Evolutionary conservation across 2,113 vertebrate species (phyloP), one percentile per base, ranked within the genome.

Genomic region (Sterna hirundo): DNA sequence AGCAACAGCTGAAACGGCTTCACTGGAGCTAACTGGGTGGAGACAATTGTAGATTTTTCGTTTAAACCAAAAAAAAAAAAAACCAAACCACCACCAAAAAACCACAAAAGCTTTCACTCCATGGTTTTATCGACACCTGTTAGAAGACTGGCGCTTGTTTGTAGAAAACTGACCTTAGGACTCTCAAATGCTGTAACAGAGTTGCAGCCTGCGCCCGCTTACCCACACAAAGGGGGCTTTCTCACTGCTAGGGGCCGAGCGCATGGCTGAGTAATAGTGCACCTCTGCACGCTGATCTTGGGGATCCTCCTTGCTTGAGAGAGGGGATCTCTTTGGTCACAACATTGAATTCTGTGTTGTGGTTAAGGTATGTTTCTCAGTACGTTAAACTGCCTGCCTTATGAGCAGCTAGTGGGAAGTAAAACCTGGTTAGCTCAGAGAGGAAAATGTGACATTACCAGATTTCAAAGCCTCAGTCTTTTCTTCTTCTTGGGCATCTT

Each of bases 401-500:
- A 1, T 2, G 27, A 42, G 76, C 70, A 85, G 30, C 54, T 9
- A 44, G 66, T 6, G 38, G 34, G 74, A 20, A 76, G 76, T 9
- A 68, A 52, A 32, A 62, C 83, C 14, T 2, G 3, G 22, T 36
- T 25, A 70, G 57, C 55, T 87, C 51, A 61, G 58, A 80, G 49
- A 40, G 81, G 42, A 78, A 86, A 78, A 81, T 6, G 34, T 46
- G 90, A 91, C 42, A 3, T 99, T 96, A 99, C 99, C 99, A 32
- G 99, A 99, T 38, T 98, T 60, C 97, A 99, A 76, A 3, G 99
- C 98, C 91, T 99, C 99, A 0, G 98, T 98, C 98, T 99, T 99
- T 93, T 99, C 99, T 68, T 99, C 99, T 76, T 99, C 99, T 13
- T 99, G 98, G 58, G 99, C 99, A 58, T 99, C 99, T 69, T 99